These are phyloP conservation scores for Hirtodrosophila duncani DNA, from an alignment of 2,888 invertebrate genomes.

Conservation along the genomic window DNA sequence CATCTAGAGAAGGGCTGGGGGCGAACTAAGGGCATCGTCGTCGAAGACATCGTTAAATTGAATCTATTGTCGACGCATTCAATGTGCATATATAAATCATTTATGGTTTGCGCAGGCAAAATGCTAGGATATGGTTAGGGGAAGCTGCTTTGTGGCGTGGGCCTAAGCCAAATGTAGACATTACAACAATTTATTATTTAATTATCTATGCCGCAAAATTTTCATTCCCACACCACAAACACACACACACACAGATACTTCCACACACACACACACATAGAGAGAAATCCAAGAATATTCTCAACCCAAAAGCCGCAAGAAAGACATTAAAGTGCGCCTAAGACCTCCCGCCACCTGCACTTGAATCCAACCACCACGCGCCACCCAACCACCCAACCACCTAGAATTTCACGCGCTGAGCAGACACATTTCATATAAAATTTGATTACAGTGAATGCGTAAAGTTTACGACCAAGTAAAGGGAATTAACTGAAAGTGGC, in stretches of 20 bases:
- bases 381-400: slow-evolving; percentile 1
- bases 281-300: too few species aligned
- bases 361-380: not conserved
- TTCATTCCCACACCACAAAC: slow-evolving; percentile 44
- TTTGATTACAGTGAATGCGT: slow-evolving; percentile 64
- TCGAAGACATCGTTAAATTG: slow-evolving; percentile 63
- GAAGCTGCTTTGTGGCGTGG: not conserved
- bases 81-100: slow-evolving; percentile 65
- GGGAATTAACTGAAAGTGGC: slow-evolving; percentile 58
- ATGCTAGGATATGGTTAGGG: not conserved
- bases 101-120: slow-evolving; percentile 49
- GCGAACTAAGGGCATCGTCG: slow-evolving; percentile 24
- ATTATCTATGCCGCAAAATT: slow-evolving; percentile 62
- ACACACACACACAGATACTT: slow-evolving; percentile 18
- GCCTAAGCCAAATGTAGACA: slow-evolving; percentile 49
- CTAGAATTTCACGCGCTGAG: slow-evolving; percentile 20
- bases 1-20: slow-evolving; percentile 21
- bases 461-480: slow-evolving; percentile 60
- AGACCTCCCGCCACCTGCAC: too few species aligned
- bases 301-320: slow-evolving; percentile 26
- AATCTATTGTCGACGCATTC: slow-evolving; percentile 64
- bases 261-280: too few species aligned
- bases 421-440: slow-evolving; percentile 62
- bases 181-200: slow-evolving; percentile 65
- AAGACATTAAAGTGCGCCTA: slow-evolving; percentile 44